Percentiles rank a stretch among this genome's conserved stretches.
phyloP scores from a whole-genome alignment of 2,113 vertebrate genomes.

The Neolamprologus falcicula region DNA sequence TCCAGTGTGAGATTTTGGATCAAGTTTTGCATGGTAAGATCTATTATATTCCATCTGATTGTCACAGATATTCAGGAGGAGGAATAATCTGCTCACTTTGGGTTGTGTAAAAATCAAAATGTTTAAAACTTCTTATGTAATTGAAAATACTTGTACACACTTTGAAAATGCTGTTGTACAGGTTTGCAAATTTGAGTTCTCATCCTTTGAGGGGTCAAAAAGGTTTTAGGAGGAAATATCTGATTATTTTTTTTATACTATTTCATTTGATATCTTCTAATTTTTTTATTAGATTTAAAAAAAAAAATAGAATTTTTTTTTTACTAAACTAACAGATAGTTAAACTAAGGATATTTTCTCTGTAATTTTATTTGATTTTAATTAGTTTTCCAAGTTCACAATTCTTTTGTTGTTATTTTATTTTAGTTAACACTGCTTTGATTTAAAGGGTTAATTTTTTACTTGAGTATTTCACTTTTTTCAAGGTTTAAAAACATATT shows the following conservation, averaged over 20 bases:
- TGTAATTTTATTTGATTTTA: background rate
- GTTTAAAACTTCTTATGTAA: background rate
- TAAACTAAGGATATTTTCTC: background rate
- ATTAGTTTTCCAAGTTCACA: background rate
- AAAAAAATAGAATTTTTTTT: background rate
- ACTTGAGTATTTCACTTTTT: background rate
- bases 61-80: background rate
- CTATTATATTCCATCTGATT: background rate
- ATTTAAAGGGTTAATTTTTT: background rate
- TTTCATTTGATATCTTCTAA: background rate
- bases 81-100: background rate
- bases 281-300: background rate
- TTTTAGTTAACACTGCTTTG: background rate
- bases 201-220: background rate
- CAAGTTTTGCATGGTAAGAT: conserved; percentile 18
- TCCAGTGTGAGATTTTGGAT: background rate
- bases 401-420: background rate
- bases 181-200: background rate
- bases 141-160: background rate
- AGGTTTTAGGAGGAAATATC: background rate
- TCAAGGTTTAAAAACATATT: background rate
- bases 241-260: background rate
- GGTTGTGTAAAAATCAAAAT: background rate
- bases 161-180: background rate
- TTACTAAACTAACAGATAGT: background rate